Evolutionary conservation across 2,113 vertebrate genomes (phyloP).

Genomic region (Dromiciops gliroides): DNA sequence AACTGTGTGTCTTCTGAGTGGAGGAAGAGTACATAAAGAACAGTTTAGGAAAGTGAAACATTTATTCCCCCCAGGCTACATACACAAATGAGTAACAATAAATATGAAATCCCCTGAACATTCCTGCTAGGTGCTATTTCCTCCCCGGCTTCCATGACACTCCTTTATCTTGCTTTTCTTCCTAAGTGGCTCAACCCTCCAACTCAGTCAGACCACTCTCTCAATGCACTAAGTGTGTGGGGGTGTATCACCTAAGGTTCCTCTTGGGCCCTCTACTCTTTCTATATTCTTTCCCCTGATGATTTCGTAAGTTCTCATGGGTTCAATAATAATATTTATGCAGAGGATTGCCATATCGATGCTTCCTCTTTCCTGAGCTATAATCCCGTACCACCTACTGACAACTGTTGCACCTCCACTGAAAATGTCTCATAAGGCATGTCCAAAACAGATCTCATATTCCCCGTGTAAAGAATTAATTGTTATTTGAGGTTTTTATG

Average conservation of each 20-base stretch:
- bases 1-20: background rate
- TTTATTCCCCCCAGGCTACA: background rate
- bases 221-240: background rate
- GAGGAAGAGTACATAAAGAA: background rate
- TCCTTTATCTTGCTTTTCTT: background rate
- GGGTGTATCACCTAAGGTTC: background rate
- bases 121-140: background rate
- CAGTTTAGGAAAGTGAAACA: background rate
- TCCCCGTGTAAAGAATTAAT: too few species aligned
- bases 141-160: background rate
- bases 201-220: background rate
- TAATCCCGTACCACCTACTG: background rate
- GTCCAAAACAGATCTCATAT: background rate
- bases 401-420: background rate
- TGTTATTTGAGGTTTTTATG: too few species aligned
- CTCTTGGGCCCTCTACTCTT: background rate
- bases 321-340: background rate
- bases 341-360: background rate
- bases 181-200: too few species aligned
- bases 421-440: background rate
- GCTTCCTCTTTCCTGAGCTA: background rate
- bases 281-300: background rate
- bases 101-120: background rate
- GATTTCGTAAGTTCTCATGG: background rate
- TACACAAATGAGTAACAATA: background rate